These are phyloP conservation scores for Rhadina sibilatrix DNA, from an alignment of 2,113 vertebrate genomes.

Conservation along the genomic window DNA sequence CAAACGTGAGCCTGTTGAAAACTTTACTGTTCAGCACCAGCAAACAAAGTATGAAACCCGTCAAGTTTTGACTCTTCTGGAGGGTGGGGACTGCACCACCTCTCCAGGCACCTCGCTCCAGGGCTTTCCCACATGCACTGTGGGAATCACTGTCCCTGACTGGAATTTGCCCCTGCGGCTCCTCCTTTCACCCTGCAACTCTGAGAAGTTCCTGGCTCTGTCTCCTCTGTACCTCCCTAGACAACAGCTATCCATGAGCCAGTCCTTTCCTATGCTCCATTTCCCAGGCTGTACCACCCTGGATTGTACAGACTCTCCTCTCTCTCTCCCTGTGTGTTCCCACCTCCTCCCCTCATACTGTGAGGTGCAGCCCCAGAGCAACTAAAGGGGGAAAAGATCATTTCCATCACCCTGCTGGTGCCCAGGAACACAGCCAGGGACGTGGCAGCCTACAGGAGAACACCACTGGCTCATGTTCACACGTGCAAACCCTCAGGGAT, in stretches of 20 bases:
- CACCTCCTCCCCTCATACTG: fast-evolving
- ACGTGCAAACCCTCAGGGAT: background rate
- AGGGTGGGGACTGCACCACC: background rate
- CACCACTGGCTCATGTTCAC: background rate
- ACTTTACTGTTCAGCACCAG: fast-evolving
- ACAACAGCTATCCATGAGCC: background rate
- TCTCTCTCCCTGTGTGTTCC: background rate
- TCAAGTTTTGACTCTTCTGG: background rate
- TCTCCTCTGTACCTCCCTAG: background rate
- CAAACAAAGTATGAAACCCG: background rate
- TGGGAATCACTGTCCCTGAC: background rate
- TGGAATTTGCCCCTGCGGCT: background rate
- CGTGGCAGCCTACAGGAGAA: fast-evolving
- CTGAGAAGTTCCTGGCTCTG: background rate
- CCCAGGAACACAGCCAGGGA: background rate
- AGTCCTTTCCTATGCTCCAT: background rate
- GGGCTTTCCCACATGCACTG: background rate
- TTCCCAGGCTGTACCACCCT: background rate
- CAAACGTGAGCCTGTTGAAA: fast-evolving
- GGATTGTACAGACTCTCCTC: background rate
- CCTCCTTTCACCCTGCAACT: background rate
- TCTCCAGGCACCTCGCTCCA: background rate
- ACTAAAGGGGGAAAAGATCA: background rate
- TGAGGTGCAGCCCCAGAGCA: fast-evolving
- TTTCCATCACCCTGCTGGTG: background rate